A percentile compares a stretch with the other conserved stretches of the same genome.
Conservation (phyloP, 2,113 vertebrate species). For the Nycticryphes semicollaris region DNA sequence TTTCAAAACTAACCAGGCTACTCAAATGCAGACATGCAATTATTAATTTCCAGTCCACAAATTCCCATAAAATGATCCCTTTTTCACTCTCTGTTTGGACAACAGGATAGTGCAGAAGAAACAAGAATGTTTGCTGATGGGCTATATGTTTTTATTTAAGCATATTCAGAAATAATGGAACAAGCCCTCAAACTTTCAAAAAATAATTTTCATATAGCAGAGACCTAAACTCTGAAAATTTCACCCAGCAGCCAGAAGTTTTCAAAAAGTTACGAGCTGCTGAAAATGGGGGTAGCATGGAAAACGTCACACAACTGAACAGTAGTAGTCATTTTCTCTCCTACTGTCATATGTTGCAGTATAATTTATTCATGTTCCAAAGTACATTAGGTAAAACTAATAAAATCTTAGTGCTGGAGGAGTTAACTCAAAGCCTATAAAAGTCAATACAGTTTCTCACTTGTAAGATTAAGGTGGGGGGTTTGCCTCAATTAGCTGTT, state of each 20-base stretch:
- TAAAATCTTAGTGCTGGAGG: neutral
- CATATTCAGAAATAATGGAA: neutral
- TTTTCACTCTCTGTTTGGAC: neutral
- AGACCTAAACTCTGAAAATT: slow-evolving; percentile 1
- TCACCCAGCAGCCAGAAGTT: neutral
- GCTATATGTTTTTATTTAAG: neutral
- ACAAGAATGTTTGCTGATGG: neutral
- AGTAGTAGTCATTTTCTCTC: slow-evolving; percentile 25
- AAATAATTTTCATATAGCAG: neutral
- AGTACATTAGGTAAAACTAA: neutral
- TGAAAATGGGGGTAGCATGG: slow-evolving; percentile 4
- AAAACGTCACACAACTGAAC: slow-evolving; percentile 29
- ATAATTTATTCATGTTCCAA: slow-evolving; percentile 56
- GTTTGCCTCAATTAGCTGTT: slow-evolving; percentile 2
- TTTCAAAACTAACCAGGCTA: neutral
- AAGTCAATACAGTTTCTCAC: neutral
- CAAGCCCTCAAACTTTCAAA: neutral
- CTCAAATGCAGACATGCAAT: neutral
- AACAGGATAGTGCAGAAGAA: neutral
- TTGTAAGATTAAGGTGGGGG: neutral
- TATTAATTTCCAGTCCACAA: neutral
- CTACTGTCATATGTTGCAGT: neutral
- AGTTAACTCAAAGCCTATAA: neutral
- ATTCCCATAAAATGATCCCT: neutral
- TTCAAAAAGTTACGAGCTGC: slow-evolving; percentile 29